Base-by-base conservation (phyloP, 2,797 vertebrate genomes). In the Chrysolophus pictus region DNA sequence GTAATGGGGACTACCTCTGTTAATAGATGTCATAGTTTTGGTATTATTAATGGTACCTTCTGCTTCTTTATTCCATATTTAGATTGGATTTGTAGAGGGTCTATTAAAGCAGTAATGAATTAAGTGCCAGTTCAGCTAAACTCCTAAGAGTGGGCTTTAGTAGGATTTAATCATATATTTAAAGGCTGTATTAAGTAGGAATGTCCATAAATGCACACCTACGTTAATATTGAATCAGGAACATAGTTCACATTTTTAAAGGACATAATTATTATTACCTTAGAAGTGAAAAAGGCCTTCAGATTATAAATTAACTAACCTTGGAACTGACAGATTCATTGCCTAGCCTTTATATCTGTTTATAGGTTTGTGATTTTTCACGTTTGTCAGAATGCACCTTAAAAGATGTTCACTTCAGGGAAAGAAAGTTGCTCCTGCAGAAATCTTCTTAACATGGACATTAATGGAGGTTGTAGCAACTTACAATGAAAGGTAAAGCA, bases 1-100 rank as follows among this genome's bases (percentile, higher is more conserved):
- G 16, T 2, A 8, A 18, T 87, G 14, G 73, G 31, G 56, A 71
- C 12, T 72, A 56, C 8, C 47, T 90, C 63, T 71, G 42, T 47
- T 86, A 69, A 90, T 74, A 93, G 92, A 63, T 59, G 17, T 35
- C 65, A 44, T 46, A 31, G 37, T 85, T 83, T 59, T 33, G 14
- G 10, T 67, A 10, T 41, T 87, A 47, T 26, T 44, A 47, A 53
- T 78, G 19, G 60, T 29, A 70, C 19, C 83, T 84, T 33, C 65
- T 90, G 67, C 28, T 88, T 79, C 70, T 55, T 88, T 76, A 88
- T 79, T 91, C 91, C 9, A 3, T 76, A 59, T 88, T 91, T 73
- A 78, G 42, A 44, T 65, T 90, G n/a, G 11, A 71, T 91, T 87
- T 77, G 14, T 60, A 87, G 53, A 82, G 12, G 4, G 6, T 73